These are phyloP conservation scores for Apostichopus californicus DNA, from an alignment of 35 echinoderm and acorn worm genomes.

Conservation along the genomic window DNA sequence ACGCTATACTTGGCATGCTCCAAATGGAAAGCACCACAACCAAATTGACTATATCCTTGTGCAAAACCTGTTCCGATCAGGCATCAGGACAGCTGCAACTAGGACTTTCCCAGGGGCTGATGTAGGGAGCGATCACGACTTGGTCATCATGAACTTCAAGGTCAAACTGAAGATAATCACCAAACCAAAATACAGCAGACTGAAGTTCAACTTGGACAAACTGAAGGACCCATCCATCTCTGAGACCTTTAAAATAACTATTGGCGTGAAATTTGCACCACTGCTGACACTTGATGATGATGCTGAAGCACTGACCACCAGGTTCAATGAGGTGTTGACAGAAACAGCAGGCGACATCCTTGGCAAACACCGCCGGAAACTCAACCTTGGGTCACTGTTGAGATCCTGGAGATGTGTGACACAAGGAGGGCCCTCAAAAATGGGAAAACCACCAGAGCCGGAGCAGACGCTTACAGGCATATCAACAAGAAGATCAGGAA, in stretches of 20 bases:
- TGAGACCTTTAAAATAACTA: background rate
- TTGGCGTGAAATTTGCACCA: background rate
- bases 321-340: background rate
- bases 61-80: background rate
- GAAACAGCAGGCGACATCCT: background rate
- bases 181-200: background rate
- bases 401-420: background rate
- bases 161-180: slow-evolving; percentile 10
- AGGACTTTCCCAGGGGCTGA: slow-evolving; percentile 34
- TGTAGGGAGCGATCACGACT: slow-evolving; percentile 31
- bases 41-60: slow-evolving; percentile 50
- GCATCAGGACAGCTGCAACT: slow-evolving; percentile 17
- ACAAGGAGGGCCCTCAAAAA: background rate
- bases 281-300: background rate
- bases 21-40: slow-evolving; percentile 4
- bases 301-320: background rate
- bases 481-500: slow-evolving; percentile 20
- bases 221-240: background rate
- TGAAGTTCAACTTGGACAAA: slow-evolving; percentile 10
- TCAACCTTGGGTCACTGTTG: background rate
- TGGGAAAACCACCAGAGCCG: background rate
- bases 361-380: background rate
- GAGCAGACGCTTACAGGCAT: background rate
- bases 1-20: slow-evolving; percentile 24
- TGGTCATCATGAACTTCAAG: slow-evolving; percentile 5